Conservation (phyloP, 2,113 vertebrate genomes). For the Oceanites oceanicus region DNA sequence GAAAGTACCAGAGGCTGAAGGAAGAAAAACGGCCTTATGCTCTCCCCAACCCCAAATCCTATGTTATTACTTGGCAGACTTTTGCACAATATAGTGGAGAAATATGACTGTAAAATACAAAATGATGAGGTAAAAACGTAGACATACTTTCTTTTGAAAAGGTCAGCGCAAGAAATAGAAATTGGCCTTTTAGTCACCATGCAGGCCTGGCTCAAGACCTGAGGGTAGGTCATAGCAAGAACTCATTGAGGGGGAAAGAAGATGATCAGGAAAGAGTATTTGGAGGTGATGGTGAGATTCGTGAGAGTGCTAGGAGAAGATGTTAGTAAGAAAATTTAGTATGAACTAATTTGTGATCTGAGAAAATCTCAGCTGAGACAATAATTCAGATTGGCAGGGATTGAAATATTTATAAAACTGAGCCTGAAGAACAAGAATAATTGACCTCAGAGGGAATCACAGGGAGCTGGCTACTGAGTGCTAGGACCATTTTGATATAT, state of each 20-base stretch:
- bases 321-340: constrained; percentile 6
- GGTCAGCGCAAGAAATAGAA: neutral
- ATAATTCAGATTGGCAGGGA: constrained; percentile 41
- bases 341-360: constrained; percentile 18
- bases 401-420: constrained; percentile 65
- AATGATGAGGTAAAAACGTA: neutral
- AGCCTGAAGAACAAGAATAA: constrained; percentile 50
- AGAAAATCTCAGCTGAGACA: constrained; percentile 32
- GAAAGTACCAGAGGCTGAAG: neutral
- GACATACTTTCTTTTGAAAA: neutral
- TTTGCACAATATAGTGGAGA: neutral
- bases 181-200: neutral
- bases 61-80: neutral
- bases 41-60: neutral
- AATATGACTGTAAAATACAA: neutral
- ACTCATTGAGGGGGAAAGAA: neutral
- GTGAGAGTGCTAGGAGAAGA: neutral
- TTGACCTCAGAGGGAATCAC: constrained; percentile 60
- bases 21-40: neutral
- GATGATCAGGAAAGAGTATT: neutral
- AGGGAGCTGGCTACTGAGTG: constrained; percentile 27
- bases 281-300: neutral
- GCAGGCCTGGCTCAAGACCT: neutral
- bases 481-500: constrained; percentile 56
- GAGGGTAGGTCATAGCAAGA: neutral